Evolutionary conservation across 2,888 invertebrate species (phyloP).

Genomic region (Onthophagus sagittarius): DNA sequence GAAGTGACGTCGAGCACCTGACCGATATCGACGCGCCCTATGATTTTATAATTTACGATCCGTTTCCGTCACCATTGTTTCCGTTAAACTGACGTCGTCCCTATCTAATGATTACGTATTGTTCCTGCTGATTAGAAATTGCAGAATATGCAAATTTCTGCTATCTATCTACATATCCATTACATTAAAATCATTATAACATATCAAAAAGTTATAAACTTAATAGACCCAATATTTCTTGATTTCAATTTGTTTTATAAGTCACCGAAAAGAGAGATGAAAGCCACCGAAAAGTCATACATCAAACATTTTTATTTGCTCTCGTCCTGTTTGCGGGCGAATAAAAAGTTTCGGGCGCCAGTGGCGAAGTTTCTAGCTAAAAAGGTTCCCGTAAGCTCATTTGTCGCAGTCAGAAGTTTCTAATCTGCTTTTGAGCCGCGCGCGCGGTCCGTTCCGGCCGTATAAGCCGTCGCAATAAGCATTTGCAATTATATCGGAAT

Average conservation of each 20-base stretch:
- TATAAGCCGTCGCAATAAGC: conserved; percentile 7
- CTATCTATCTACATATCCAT: too few relatives aligned
- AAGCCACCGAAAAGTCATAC: not conserved
- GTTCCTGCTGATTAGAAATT: not conserved
- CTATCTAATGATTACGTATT: not conserved
- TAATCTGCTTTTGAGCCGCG: conserved; percentile 8
- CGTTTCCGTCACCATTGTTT: not conserved
- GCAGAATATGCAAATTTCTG: too few relatives aligned
- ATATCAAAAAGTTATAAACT: too few relatives aligned
- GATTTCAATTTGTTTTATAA: not conserved
- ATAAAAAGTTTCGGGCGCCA: conserved; percentile 12
- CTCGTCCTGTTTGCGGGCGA: conserved; percentile 7
- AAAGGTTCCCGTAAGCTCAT: conserved; percentile 14
- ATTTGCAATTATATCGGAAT: conserved; percentile 7
- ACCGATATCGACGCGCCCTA: not conserved
- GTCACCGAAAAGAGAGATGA: not conserved
- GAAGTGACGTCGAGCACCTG: not conserved
- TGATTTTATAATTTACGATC: not conserved
- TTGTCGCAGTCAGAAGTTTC: conserved; percentile 10
- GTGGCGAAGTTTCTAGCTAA: conserved; percentile 8
- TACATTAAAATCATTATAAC: too few relatives aligned
- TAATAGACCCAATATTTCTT: not conserved
- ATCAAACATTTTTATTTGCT: conserved; percentile 8
- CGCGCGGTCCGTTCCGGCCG: not conserved
- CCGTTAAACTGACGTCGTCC: not conserved